Base-by-base conservation (phyloP, 2,113 vertebrate species). In the Eonycteris spelaea region DNA sequence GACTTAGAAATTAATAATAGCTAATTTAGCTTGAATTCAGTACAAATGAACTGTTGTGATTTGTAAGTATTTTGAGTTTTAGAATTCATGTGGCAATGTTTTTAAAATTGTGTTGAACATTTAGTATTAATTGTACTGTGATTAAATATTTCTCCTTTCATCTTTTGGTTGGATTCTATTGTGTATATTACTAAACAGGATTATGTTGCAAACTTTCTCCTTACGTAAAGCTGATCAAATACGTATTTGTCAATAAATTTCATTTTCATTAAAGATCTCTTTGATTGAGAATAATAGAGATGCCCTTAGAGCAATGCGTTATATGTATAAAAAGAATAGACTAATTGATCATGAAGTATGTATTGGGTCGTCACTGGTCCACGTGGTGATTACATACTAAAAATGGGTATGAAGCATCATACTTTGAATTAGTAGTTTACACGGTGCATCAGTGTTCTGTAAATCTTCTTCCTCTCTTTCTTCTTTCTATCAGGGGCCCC, bases 1-100 rank as follows among this genome's bases (percentile, higher is more conserved):
- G 73, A 68, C 38, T 95, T 74, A 12, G 12, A 51, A 96, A 53
- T 89, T 97, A 90, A 48, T 82, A 97, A 95, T 96, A 86, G 86
- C 77, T 93, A 87, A 97, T 97, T 97, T 94, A 92, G 5, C 57
- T 96, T 85, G 21, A 86, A 43, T 82, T 95, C 93, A 80, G 40
- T 74, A 2, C 57, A 92, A 84, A 78, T 90, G 88, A 63, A 38
- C 40, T 71, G 7, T 80, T 91, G 51, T 89, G 33, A 53, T 80
- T 96, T 80, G 94, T 21, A 35, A 68, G 30, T 92, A 43, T 73
- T 95, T 97, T 96, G 38, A 7, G 61, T 95, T 97, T 96, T 91
- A 94, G 45, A 79, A 75, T 74, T 84, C 33, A 8, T 45, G 6
- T 95, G 26, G 22, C 61, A 33, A 11, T 55, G 12, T 48, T 71